Evolutionary conservation across 2,113 vertebrate species (phyloP), one percentile per base, ranked within the genome.

Genomic region (Carlito syrichta): DNA sequence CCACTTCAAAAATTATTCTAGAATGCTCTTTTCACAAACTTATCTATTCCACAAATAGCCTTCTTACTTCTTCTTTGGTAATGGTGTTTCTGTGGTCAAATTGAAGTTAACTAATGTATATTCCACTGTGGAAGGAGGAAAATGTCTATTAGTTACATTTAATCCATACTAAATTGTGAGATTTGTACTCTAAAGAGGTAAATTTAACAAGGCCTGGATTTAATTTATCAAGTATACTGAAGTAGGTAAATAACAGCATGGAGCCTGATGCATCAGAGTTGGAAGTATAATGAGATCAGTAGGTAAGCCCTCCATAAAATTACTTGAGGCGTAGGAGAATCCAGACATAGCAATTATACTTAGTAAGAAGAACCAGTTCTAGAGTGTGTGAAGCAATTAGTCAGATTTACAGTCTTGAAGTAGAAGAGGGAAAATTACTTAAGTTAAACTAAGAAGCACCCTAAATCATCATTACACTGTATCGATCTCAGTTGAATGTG

Each of bases 371-470:
- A 85, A 97, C 89, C 89, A 77, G 50, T 81, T 96, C 84, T 92
- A 58, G 79, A 91, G 60, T 84, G 74, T 79, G 69, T 82, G 58
- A 97, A 97, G 74, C 76, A 95, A 97, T 96, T 96, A 97, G 95
- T 82, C 83, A 97, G 97, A 97, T 97, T 98, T 98, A 97, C 84
- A 97, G 17, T 95, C 95, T 95, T 66, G 83, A 92, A 97, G 95
- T 56, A 87, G 73, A 95, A 76, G 96, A 96, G 83, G 48, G 93
- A 96, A 97, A 97, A 96, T 97, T 97, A 91, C 91, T 96, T 94
- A 88, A 87, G 54, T 95, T 96, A 84, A 96, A 97, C 79, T 92
- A 77, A 95, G 93, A 97, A 97, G 76, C 56, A 74, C 56, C 87
- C 73, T 97, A 97, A 97, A 95, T 98, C 89, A 96, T 96, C 77